phyloP scores from a whole-genome alignment of 2,888 invertebrate species.

The Coelopa pilipes region DNA sequence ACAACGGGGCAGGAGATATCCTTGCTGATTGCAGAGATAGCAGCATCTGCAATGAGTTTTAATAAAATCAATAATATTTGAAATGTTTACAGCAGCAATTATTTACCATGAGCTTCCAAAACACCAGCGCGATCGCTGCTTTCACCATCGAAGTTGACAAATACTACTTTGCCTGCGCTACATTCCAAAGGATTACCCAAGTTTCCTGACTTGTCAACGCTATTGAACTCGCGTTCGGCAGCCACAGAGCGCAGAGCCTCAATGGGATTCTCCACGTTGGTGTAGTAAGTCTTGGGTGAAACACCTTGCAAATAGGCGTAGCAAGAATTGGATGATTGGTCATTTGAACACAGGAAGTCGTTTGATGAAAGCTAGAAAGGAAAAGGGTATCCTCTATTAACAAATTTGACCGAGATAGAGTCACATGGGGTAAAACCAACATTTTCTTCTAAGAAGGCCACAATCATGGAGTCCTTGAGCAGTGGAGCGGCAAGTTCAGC shows the following conservation, averaged over 20 bases:
- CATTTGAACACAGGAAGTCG: slow-evolving; percentile 67
- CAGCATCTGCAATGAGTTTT: slow-evolving; percentile 61
- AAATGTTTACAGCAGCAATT: neutral
- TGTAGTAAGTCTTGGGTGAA: slow-evolving; percentile 69
- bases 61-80: neutral
- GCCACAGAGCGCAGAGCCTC: slow-evolving; percentile 70
- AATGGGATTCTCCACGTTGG: slow-evolving; percentile 73
- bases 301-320: slow-evolving; percentile 65
- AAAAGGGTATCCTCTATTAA: neutral
- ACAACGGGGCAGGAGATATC: slow-evolving; percentile 65
- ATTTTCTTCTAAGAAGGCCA: slow-evolving; percentile 69
- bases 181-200: slow-evolving; percentile 56
- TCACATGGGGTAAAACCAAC: slow-evolving; percentile 59
- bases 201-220: slow-evolving; percentile 52
- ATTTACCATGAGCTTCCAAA: slow-evolving; percentile 69
- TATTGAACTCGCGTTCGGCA: slow-evolving; percentile 60
- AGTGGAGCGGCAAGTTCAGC: slow-evolving; percentile 45
- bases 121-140: slow-evolving; percentile 70
- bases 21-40: slow-evolving; percentile 70
- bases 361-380: slow-evolving; percentile 67
- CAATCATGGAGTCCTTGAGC: slow-evolving; percentile 62
- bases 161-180: slow-evolving; percentile 68
- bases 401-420: neutral
- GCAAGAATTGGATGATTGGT: slow-evolving; percentile 59
- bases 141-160: slow-evolving; percentile 70